phyloP scores from a whole-genome alignment of 2,797 vertebrate genomes.

The Sorex maritimensis region DNA sequence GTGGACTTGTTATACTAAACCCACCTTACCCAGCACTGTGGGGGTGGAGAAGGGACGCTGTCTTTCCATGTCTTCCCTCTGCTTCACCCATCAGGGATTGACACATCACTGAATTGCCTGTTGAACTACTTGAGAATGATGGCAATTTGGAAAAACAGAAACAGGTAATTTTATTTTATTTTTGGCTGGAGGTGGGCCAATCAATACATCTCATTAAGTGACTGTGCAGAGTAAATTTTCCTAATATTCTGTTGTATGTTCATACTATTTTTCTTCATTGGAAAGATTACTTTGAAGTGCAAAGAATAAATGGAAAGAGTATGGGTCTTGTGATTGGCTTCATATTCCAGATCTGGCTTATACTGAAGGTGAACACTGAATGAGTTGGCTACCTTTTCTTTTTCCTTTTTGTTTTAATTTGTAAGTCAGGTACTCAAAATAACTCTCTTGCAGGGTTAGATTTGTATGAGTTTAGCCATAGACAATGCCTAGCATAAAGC shows the following conservation, averaged over 20 bases:
- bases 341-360: neutral
- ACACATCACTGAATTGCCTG: neutral
- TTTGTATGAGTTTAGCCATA: neutral
- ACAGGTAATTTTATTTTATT: neutral
- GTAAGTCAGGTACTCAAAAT: neutral
- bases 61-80: neutral
- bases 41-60: neutral
- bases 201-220: neutral
- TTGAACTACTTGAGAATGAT: neutral
- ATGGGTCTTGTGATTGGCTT: neutral
- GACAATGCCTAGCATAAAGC: neutral
- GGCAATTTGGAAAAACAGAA: neutral
- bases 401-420: neutral
- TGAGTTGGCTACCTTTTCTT: neutral
- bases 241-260: neutral
- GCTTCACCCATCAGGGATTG: neutral
- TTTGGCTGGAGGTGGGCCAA: neutral
- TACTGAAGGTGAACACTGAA: neutral
- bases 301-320: neutral
- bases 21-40: neutral
- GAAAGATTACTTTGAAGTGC: neutral
- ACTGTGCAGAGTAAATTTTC: neutral
- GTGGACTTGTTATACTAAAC: neutral
- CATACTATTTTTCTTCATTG: neutral
- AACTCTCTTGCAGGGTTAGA: neutral